Evolutionary conservation across 2,888 invertebrate genomes (phyloP).

Genomic region (Andrena trimmerana): DNA sequence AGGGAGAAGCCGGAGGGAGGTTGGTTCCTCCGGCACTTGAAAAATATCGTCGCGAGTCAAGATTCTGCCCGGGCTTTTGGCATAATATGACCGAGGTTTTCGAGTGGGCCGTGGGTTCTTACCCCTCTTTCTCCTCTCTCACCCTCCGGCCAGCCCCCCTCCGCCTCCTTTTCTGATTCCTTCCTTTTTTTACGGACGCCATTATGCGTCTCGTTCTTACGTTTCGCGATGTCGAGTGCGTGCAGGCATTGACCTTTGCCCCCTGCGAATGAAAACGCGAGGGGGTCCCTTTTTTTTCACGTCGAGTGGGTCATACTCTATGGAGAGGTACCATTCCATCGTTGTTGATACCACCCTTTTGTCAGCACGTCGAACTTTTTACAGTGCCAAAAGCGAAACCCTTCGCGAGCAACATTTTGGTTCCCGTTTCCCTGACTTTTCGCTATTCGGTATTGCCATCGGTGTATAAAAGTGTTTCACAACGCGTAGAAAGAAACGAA

Average conservation of each 20-base stretch:
- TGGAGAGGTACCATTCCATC: constrained; percentile 62
- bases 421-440: neutral
- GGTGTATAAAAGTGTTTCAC: neutral
- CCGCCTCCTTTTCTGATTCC: constrained; percentile 51
- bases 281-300: constrained; percentile 69
- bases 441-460: constrained; percentile 30
- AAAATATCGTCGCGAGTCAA: constrained; percentile 80
- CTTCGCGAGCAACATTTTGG: constrained; percentile 19
- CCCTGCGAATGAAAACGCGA: constrained; percentile 75
- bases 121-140: constrained; percentile 56
- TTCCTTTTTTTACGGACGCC: constrained; percentile 68
- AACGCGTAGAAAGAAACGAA: too few relatives aligned
- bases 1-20: constrained; percentile 51
- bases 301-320: constrained; percentile 74
- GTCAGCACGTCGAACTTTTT: constrained; percentile 41
- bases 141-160: constrained; percentile 12
- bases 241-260: constrained; percentile 79
- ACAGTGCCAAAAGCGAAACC: constrained; percentile 7
- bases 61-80: constrained; percentile 74
- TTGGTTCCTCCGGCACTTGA: constrained; percentile 76
- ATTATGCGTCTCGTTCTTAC: constrained; percentile 77
- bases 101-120: constrained; percentile 69
- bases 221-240: constrained; percentile 79
- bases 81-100: constrained; percentile 76
- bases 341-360: constrained; percentile 64